A percentile compares a stretch with the other conserved stretches of the same genome.
phyloP scores from a whole-genome alignment of 2,797 vertebrate genomes.

The Simalia tracyae region DNA sequence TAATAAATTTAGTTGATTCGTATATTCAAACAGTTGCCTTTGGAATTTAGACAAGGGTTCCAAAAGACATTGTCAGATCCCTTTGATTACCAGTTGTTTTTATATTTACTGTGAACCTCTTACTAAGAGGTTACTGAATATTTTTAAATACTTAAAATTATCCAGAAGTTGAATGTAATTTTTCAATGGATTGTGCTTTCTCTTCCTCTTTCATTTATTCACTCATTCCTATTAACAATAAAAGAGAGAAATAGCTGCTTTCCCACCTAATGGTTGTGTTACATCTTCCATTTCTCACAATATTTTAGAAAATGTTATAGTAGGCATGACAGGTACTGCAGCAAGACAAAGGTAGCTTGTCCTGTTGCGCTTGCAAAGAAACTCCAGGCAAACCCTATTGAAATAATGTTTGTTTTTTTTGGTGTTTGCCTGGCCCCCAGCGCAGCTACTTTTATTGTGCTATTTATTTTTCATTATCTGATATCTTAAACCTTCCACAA shows the following conservation, averaged over 20 bases:
- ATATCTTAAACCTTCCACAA: neutral
- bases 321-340: neutral
- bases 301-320: neutral
- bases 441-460: neutral
- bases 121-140: slow-evolving; percentile 38
- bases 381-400: neutral
- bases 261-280: slow-evolving; percentile 1
- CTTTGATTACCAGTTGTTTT: slow-evolving; percentile 49
- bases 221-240: slow-evolving; percentile 46
- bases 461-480: neutral
- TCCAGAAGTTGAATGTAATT: slow-evolving; percentile 34
- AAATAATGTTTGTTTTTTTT: neutral
- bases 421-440: neutral
- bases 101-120: slow-evolving; percentile 47
- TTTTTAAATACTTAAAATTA: slow-evolving; percentile 49
- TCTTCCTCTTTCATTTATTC: slow-evolving; percentile 33
- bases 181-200: slow-evolving; percentile 33
- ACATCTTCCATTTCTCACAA: slow-evolving; percentile 12
- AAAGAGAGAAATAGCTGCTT: neutral
- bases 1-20: slow-evolving; percentile 62
- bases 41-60: slow-evolving; percentile 43
- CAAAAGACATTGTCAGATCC: slow-evolving; percentile 27
- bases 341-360: neutral
- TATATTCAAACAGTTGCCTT: slow-evolving; percentile 57
- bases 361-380: neutral